Evolutionary conservation across 2,888 invertebrate genomes (phyloP), one percentile per base, ranked within the genome.

Genomic region (Drosophila phalerata): DNA sequence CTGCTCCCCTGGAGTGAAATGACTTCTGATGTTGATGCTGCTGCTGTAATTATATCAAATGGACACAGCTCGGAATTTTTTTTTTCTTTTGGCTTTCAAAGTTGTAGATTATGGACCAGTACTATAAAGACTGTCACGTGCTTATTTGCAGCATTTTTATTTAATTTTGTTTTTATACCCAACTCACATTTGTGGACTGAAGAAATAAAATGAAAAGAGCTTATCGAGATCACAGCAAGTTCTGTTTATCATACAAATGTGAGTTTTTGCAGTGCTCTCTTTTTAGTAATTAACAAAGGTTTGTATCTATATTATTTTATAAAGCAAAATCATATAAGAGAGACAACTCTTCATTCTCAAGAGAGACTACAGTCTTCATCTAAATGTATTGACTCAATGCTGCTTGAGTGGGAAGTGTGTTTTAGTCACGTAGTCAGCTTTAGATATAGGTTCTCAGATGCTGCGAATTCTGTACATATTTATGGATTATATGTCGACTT

Each of bases 21-120:
- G 51, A 22, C 42, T 56, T 32, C 34, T 6, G 56, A 13, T 47
- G 28, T 22, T 6, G 56, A 13, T 47, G 28, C 19, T 65, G 15
- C 8, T 25, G 11, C 40, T 11, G 47, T 51, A 65, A 70, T 80
- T 53, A 61, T 68, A 51, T 52, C 67, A 76, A 76, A 64, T 74
- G 57, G 30, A 22, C 61, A 25, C 47, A 22, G 42, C 17, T 34
- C 43, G 32, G 30, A 64, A 67, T 80, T 75, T 76, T 67, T 67
- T 42, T 43, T 47, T 43, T 3, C 22, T 22, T 22, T 22, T 22
- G 32, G 57, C 25, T 47, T 47, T 53, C 17, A 71, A 38, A 32
- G 9, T 11, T 13, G 40, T 30, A 37, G 58, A 75, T 67, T 60
- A 64, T 63, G 40, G 34, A 17, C 30, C 61, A 38, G 28, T 53